Base-by-base conservation (phyloP, 2,888 invertebrate genomes). In the Noctua pronuba region DNA sequence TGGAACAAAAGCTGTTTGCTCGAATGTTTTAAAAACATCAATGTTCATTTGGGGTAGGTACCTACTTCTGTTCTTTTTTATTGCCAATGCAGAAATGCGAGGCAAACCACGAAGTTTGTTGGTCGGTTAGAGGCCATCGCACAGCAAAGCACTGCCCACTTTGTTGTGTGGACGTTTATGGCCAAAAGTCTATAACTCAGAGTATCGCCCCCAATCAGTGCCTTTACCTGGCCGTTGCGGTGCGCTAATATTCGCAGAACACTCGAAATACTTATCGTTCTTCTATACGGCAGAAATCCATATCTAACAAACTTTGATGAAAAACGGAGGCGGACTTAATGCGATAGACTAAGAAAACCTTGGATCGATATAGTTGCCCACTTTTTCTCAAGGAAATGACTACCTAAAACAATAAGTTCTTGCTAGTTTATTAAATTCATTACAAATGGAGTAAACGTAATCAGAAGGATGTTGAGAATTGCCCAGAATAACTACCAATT, bases 191-290 rank as follows among this genome's bases (percentile, higher is more conserved):
- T 28, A 52, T 77, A 31, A 62, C 77, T 78, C 60, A 35, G 24
- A 69, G 21, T n/a, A 11, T 62, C 4, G 11, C 35, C 35, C 41
- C 28, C 21, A 62, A 28, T 44, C 49, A 38, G 44, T 44, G 16
- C 18, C 13, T 28, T 52, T 31, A 8, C 13, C 16, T 28, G 44
- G 35, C 35, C 24, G 44, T 78, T 79, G 38, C 64, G 46, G 35
- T 55, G 78, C 55, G 52, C 38, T n/a, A 70, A 78, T n/a, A n/a
- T 64, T 70, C 46, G 28, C 55, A 16, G n/a, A 79, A 46, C 79
- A 79, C 46, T 70, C 79, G 44, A 77, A 21, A 52, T 28, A 21
- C 5, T 28, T 52, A 18, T 31, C 49, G 46, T 13, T 64, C 24
- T 13, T 64, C 24, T n/a, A 35, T 28, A 44, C 1, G n/a, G 16